Evolutionary conservation across 2,888 invertebrate species (phyloP).

Genomic region (Merodon equestris): DNA sequence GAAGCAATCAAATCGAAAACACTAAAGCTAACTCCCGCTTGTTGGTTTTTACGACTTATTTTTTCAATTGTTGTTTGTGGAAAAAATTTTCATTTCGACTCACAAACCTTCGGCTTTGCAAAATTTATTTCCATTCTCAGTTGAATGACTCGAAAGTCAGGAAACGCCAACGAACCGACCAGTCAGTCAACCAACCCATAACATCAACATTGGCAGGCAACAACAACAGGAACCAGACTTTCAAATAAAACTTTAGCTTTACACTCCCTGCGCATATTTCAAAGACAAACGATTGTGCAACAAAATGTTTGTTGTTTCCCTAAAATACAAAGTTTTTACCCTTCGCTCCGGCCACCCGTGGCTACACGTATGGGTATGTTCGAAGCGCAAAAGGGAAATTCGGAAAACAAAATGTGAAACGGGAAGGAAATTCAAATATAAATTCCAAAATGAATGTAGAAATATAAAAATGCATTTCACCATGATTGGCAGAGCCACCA

Average conservation of each 20-base stretch:
- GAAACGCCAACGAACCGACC: constrained; percentile 32
- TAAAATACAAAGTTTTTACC: constrained; percentile 5
- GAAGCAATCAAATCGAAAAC: constrained; percentile 24
- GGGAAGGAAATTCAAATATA: constrained; percentile 61
- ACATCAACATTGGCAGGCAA: background rate
- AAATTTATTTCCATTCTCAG: constrained; percentile 49
- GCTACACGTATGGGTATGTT: background rate
- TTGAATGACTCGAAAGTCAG: constrained; percentile 45
- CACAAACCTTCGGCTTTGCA: constrained; percentile 22
- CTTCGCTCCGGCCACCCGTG: background rate
- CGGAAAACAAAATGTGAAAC: background rate
- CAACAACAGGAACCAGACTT: constrained; percentile 4
- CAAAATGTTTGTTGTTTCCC: constrained; percentile 45
- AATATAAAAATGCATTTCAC: constrained; percentile 53
- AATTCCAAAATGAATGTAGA: constrained; percentile 53
- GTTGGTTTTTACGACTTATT: constrained; percentile 27
- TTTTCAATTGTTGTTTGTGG: background rate
- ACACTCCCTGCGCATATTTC: background rate
- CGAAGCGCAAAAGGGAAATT: background rate
- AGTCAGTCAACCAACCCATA: constrained; percentile 33
- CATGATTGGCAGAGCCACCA: constrained; percentile 40
- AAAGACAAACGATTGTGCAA: constrained; percentile 39
- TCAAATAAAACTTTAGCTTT: constrained; percentile 23
- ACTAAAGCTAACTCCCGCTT: background rate
- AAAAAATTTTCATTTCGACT: constrained; percentile 12